Base-by-base conservation (phyloP, 2,888 invertebrate genomes). In the Euzetes globulus region DNA sequence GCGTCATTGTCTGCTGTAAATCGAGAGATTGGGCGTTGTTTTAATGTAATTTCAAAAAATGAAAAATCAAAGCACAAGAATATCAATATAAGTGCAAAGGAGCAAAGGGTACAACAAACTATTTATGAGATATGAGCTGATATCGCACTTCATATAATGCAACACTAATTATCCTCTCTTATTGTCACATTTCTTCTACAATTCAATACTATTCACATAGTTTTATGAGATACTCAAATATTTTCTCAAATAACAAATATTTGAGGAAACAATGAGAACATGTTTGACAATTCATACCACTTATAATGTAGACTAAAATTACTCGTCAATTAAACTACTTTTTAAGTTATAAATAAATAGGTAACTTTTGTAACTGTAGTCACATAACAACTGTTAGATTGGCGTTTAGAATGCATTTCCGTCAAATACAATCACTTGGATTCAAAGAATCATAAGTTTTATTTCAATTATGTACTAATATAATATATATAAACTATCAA, bases 101-200 rank as follows among this genome's bases (percentile, higher is more conserved):
- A 41, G 68, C 41, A 68, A 37, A 68, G 68, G 68, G 68, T 68
- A 68, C 68, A 68, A 68, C 68, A 68, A 68, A 68, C 68, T 68
- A 68, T 68, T 68, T 68, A 68, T 68, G 68, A 68, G 68, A 68
- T 68, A 65, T 37, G 33, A 41, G 41, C 68, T 68, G n/a, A 68
- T 68, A 68, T 68, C n/a, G 68, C 68, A 68, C 68, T n/a, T 1
- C 1, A 6, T 52, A 52, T 60, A 22, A 63, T 17, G n/a, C 4
- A 63, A 33, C 63, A 9, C 63, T 63, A 63, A 63, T 63, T 63
- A 63, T 63, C 33, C 25, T 58, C 63, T 63, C 63, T 55, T 17
- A 25, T 55, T 55, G 63, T 63, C 63, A 63, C 63, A 63, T 33
- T 63, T 63, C 63, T 33, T 63, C 63, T 1, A 33, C 5, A 63